phyloP scores from a whole-genome alignment of 2,888 invertebrate genomes.

The Tenthredo distinguenda region DNA sequence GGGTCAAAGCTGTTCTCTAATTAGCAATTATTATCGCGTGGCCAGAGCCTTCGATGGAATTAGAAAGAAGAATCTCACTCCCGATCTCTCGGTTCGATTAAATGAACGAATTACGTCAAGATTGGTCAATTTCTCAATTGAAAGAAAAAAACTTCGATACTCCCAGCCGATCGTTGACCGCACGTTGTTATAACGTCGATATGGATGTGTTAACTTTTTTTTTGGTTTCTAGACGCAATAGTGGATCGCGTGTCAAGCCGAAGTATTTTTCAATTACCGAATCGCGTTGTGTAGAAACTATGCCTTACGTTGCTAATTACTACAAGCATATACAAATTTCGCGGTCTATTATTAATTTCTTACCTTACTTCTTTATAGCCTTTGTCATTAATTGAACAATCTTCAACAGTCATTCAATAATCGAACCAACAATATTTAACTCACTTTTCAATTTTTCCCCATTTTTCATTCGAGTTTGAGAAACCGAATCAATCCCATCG shows the following conservation, averaged over 20 bases:
- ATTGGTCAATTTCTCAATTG: neutral
- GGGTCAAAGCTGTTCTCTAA: neutral
- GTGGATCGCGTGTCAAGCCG: neutral
- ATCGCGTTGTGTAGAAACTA: neutral
- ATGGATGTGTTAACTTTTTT: neutral
- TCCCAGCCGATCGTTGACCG: neutral
- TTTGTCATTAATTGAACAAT: neutral
- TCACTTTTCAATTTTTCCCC: neutral
- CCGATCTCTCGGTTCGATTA: neutral
- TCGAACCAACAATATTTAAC: neutral
- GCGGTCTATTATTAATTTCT: neutral
- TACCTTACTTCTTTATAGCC: neutral
- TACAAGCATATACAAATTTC: neutral
- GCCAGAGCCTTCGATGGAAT: neutral
- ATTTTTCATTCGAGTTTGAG: neutral
- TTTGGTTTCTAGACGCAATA: neutral
- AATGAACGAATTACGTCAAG: neutral
- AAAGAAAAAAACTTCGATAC: no score
- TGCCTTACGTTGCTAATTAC: neutral
- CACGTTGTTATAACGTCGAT: neutral
- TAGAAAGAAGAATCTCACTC: neutral
- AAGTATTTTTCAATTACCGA: conserved; percentile 24
- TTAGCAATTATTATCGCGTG: conserved; percentile 2
- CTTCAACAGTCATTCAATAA: neutral
- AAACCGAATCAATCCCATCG: conserved; percentile 17